phyloP scores from a whole-genome alignment of 2,113 vertebrate species.

The Brienomyrus longianalis region DNA sequence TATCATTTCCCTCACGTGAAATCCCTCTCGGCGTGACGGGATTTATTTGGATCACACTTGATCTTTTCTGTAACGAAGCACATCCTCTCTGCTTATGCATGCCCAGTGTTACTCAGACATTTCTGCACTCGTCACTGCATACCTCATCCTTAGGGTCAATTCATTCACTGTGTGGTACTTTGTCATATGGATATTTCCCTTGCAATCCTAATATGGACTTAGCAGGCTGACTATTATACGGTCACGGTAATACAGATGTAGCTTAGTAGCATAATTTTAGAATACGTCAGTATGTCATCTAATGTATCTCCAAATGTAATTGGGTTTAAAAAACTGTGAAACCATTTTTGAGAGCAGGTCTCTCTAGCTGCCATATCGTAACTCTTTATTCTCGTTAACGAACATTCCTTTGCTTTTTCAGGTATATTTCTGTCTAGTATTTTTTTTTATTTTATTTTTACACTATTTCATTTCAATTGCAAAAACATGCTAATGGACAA shows the following conservation, averaged over 20 bases:
- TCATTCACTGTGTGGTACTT: constrained; percentile 9
- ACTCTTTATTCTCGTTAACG: neutral
- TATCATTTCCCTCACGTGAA: neutral
- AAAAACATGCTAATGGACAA: neutral
- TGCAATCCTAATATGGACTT: neutral
- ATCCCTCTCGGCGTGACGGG: neutral
- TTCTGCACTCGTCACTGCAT: neutral
- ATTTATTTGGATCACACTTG: neutral
- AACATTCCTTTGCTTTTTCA: neutral
- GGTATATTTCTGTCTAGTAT: neutral
- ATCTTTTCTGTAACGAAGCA: neutral
- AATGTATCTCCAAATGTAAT: constrained; percentile 15
- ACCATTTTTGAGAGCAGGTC: constrained; percentile 51
- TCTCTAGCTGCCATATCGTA: constrained; percentile 30
- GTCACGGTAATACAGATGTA: neutral
- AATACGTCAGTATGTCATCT: neutral
- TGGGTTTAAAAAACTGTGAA: constrained; percentile 22
- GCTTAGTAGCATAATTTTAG: neutral
- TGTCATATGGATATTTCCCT: neutral
- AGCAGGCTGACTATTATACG: neutral
- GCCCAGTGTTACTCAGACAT: neutral
- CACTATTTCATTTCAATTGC: neutral
- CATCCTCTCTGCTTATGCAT: neutral
- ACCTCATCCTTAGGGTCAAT: neutral
- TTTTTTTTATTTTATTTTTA: neutral